These are phyloP conservation scores for Scrobipalpa atriplicella DNA, from an alignment of 2,888 invertebrate genomes.

Conservation along the genomic window DNA sequence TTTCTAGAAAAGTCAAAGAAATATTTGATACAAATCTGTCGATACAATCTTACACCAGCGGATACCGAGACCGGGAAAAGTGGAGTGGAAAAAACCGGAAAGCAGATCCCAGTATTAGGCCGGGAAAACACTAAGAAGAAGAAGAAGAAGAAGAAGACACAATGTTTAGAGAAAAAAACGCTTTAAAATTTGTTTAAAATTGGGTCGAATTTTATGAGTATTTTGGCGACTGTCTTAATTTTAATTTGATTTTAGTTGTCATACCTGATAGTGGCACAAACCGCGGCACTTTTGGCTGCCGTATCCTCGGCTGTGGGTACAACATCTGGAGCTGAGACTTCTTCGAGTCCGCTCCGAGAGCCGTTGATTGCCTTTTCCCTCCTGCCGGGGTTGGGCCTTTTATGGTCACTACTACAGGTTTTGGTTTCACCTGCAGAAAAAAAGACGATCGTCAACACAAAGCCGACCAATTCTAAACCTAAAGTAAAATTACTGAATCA, in stretches of 20 bases:
- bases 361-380: conserved; percentile 31
- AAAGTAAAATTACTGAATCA: too few relatives aligned
- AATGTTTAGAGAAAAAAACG: too few relatives aligned
- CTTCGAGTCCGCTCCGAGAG: conserved; percentile 44
- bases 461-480: not conserved
- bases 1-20: conserved; percentile 48
- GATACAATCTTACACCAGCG: too few relatives aligned
- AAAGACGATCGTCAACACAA: not conserved
- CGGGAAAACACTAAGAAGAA: too few relatives aligned
- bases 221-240: too few relatives aligned
- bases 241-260: not conserved
- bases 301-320: conserved; percentile 53
- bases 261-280: conserved; percentile 67
- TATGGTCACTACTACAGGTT: conserved; percentile 38
- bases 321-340: conserved; percentile 38
- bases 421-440: conserved; percentile 61
- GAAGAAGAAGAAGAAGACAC: too few relatives aligned
- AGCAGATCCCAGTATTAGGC: too few relatives aligned
- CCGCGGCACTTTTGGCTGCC: conserved; percentile 51
- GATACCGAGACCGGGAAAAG: too few relatives aligned
- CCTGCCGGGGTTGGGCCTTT: conserved; percentile 44
- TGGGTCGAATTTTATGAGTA: too few relatives aligned
- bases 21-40: too few relatives aligned
- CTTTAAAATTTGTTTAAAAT: too few relatives aligned
- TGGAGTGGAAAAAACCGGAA: too few relatives aligned